A percentile compares a stretch with the other conserved stretches of the same genome.
phyloP scores from a whole-genome alignment of 2,113 vertebrate genomes.

The Upupa epops region DNA sequence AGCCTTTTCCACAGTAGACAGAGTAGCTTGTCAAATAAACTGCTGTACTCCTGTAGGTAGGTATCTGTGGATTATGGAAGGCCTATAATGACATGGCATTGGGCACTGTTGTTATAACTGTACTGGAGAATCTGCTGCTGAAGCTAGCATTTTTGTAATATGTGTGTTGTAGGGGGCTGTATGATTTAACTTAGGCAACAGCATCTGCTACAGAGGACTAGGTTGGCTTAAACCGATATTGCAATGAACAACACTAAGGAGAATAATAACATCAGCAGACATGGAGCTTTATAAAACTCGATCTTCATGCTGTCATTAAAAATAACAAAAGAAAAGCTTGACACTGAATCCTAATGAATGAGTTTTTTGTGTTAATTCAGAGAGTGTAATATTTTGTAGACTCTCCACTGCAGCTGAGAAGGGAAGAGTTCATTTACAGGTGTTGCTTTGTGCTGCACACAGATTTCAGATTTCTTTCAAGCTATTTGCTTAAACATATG shows the following conservation, averaged over 20 bases:
- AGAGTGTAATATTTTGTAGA: not conserved
- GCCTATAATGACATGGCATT: not conserved
- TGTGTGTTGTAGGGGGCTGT: not conserved
- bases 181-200: not conserved
- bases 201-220: not conserved
- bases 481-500: not conserved
- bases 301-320: not conserved
- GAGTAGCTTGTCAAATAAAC: not conserved
- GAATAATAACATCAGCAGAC: not conserved
- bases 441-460: not conserved
- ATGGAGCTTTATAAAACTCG: not conserved
- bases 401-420: not conserved
- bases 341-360: not conserved
- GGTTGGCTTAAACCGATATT: not conserved
- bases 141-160: not conserved
- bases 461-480: not conserved
- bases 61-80: not conserved
- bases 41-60: not conserved
- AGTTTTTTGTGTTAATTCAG: not conserved
- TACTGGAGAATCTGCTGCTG: not conserved
- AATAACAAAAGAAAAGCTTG: not conserved
- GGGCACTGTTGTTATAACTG: not conserved
- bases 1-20: not conserved
- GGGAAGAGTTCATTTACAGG: not conserved
- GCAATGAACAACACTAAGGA: not conserved